Evolutionary conservation across 1,140 invertebrate species (phyloP).

Genomic region (Drosophila micromelanica): DNA sequence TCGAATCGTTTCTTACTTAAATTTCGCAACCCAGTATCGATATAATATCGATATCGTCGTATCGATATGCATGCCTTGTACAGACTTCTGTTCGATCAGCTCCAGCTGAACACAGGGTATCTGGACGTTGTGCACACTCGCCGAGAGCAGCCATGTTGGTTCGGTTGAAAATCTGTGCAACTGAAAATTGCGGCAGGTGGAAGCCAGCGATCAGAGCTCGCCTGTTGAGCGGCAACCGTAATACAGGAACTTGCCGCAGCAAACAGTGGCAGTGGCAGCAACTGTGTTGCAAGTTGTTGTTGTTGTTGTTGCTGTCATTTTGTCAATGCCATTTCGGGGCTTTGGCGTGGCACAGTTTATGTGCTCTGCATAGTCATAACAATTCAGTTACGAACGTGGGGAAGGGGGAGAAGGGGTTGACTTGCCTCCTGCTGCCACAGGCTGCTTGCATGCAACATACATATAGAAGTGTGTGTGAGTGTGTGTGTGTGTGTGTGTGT

Average conservation of each 20-base stretch:
- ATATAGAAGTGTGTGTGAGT: not conserved
- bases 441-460: slow-evolving; percentile 36
- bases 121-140: no score
- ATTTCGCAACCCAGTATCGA: no score
- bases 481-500: not conserved
- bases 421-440: not conserved
- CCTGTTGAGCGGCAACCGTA: slow-evolving; percentile 16
- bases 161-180: no score
- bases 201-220: not conserved
- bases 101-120: no score
- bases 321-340: slow-evolving; percentile 38
- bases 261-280: slow-evolving; percentile 1
- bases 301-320: not conserved
- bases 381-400: not conserved
- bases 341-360: slow-evolving; percentile 52
- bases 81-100: no score
- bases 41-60: no score
- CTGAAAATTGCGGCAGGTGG: no score
- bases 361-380: slow-evolving; percentile 33
- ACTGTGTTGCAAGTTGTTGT: not conserved
- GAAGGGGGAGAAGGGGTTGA: no score
- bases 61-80: no score
- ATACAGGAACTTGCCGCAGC: slow-evolving; percentile 10
- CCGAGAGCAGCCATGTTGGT: no score
- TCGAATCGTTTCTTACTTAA: no score